Evolutionary conservation across 1,140 invertebrate species (phyloP), one percentile per base, ranked within the genome.

Genomic region (Neodiprion pinetum): DNA sequence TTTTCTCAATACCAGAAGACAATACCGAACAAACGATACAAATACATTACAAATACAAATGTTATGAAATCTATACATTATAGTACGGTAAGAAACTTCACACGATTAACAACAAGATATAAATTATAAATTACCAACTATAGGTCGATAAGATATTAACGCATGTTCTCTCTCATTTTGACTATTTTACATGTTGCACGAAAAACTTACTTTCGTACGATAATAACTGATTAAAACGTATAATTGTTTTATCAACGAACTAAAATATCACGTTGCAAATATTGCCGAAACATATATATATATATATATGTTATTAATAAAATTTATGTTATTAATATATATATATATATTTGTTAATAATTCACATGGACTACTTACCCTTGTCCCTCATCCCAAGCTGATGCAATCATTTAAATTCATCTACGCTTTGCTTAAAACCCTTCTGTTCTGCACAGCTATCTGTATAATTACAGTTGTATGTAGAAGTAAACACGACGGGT

Each of bases 21-120:
- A 74, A 81, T 80, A 82, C 79, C 72, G 79, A 72, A 82, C 78
- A 84, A 75, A 82, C 76, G 77, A 78, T 71, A 83, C 53, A 61
- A 61, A 71, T 82, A 84, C 78, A 79, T 77, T 75, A 79, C 70
- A 78, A 73, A 69, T 79, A 70, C 61, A 76, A 70, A 76, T 53
- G 23, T 61, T 61, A 61, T 17, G 53, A 61, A 61, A 14, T 61
- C 53, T 61, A 12, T 61, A 61, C 53, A 61, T 61, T 61, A 17
- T 61, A 61, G 53, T 61, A 61, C 53, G 53, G 53, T 61, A 61
- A 61, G 53, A 61, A 61, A 12, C 53, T 61, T 61, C 8, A 61
- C 53, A 61, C 53, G 9, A 61, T 61, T 61, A 61, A 61, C 53
- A 61, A 61, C 53, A 61, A 61, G n/a, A 61, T 61, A 61, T 61